Conservation (phyloP, 1,140 invertebrate genomes). For the Mamestra configurata region DNA sequence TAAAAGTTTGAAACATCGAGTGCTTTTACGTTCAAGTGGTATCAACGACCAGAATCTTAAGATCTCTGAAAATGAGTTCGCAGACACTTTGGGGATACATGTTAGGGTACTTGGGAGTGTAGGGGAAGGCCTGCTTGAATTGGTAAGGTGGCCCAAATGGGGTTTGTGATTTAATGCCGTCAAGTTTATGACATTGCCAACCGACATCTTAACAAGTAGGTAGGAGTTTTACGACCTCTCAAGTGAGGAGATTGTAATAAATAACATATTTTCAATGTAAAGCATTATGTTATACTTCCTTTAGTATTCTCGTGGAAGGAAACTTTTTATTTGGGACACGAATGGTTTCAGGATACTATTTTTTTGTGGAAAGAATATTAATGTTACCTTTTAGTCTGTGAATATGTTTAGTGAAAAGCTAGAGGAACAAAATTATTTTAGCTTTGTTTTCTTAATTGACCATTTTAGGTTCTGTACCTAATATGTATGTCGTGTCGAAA, state of each 20-base stretch:
- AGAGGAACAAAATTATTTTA: not conserved
- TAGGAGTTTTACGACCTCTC: slow-evolving; percentile 62
- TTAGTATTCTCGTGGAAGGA: slow-evolving; percentile 17
- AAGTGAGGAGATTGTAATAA: slow-evolving; percentile 62
- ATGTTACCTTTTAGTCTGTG: not conserved
- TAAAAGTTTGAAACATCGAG: slow-evolving; percentile 84
- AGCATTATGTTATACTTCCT: slow-evolving; percentile 24
- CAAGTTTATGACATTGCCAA: slow-evolving; percentile 72
- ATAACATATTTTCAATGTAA: slow-evolving; percentile 65
- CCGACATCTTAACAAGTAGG: slow-evolving; percentile 72
- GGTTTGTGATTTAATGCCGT: slow-evolving; percentile 75
- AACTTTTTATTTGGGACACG: slow-evolving; percentile 22
- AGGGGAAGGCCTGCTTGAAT: slow-evolving; percentile 58
- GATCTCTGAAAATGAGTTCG: slow-evolving; percentile 56
- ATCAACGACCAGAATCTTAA: slow-evolving; percentile 61
- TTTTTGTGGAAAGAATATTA: not conserved
- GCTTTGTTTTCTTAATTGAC: no score
- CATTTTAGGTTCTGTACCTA: not conserved
- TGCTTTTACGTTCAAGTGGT: slow-evolving; percentile 77
- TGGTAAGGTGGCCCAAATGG: slow-evolving; percentile 63
- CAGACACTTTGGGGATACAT: slow-evolving; percentile 49
- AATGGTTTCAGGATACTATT: slow-evolving; percentile 7
- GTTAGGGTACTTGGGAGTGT: slow-evolving; percentile 49
- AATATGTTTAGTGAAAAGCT: not conserved
- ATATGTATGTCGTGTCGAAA: no score